These are phyloP conservation scores for Pristionchus arcanus DNA, from an alignment of 2,888 invertebrate genomes.

Conservation along the genomic window DNA sequence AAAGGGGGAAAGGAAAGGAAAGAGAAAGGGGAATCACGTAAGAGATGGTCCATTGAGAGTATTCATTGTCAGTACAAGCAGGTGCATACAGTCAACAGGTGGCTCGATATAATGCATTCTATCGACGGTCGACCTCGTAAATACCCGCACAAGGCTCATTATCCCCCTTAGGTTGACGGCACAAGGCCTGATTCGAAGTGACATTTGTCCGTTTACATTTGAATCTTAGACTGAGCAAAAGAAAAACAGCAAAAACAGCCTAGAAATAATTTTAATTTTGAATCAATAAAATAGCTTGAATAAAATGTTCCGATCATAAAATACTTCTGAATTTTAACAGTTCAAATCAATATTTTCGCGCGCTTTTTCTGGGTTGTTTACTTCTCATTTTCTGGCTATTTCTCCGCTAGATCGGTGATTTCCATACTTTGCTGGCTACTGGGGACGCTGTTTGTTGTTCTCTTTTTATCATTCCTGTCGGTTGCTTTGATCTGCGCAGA, in stretches of 20 bases:
- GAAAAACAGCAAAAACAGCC: not conserved
- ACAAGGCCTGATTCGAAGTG: not conserved
- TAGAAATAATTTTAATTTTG: not conserved
- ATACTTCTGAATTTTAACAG: not conserved
- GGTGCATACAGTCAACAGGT: slow-evolving; percentile 36
- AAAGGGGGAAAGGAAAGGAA: not conserved
- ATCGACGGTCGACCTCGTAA: slow-evolving; percentile 30
- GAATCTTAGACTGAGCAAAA: not conserved
- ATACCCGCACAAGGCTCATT: slow-evolving; percentile 45
- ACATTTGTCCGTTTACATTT: not conserved
- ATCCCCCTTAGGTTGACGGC: not conserved
- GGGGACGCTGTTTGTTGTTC: slow-evolving; percentile 27
- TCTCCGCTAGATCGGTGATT: not conserved
- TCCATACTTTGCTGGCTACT: not conserved
- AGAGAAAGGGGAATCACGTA: not conserved
- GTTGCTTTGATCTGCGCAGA: slow-evolving; percentile 15
- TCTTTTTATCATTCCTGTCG: slow-evolving; percentile 10
- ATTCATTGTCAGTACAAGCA: slow-evolving; percentile 17
- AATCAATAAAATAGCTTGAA: not conserved
- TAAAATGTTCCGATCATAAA: not conserved
- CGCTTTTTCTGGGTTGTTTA: not conserved
- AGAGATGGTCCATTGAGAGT: slow-evolving; percentile 12
- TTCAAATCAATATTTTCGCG: not conserved
- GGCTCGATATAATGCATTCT: slow-evolving; percentile 32
- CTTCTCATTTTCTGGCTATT: slow-evolving; percentile 10